Conservation (phyloP, 2,888 invertebrate species). For the Ramazzottius varieornatus region DNA sequence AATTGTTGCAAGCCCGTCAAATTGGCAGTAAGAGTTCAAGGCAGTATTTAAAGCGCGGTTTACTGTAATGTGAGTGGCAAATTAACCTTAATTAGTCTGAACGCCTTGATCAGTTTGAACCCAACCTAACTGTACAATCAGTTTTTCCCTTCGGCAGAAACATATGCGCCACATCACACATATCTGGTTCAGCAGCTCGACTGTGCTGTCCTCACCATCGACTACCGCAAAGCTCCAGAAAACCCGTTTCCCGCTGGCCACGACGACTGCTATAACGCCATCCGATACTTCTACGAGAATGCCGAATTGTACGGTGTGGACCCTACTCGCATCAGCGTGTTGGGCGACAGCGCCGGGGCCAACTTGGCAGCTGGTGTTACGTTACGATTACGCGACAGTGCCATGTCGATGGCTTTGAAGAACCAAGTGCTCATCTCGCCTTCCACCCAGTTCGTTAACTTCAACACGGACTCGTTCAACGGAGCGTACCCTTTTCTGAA, state of each 20-base stretch:
- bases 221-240: conserved; percentile 20
- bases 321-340: conserved; percentile 12
- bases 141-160: too few species aligned
- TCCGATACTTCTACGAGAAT: background rate
- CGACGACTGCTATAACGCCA: conserved; percentile 17
- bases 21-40: too few species aligned
- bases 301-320: conserved; percentile 12
- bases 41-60: too few species aligned
- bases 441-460: background rate
- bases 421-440: background rate
- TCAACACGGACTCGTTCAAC: background rate
- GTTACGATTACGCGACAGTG: conserved; percentile 4
- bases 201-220: background rate
- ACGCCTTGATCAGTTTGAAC: background rate
- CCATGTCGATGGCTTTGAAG: background rate
- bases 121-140: too few species aligned
- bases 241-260: conserved; percentile 21
- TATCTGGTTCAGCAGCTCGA: background rate
- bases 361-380: conserved; percentile 14
- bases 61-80: too few species aligned
- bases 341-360: conserved; percentile 18
- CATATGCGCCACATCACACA: background rate
- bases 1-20: too few species aligned
- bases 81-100: too few species aligned
- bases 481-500: background rate